Evolutionary conservation across 2,113 vertebrate species (phyloP).

Genomic region (Aspidoscelis tigris): DNA sequence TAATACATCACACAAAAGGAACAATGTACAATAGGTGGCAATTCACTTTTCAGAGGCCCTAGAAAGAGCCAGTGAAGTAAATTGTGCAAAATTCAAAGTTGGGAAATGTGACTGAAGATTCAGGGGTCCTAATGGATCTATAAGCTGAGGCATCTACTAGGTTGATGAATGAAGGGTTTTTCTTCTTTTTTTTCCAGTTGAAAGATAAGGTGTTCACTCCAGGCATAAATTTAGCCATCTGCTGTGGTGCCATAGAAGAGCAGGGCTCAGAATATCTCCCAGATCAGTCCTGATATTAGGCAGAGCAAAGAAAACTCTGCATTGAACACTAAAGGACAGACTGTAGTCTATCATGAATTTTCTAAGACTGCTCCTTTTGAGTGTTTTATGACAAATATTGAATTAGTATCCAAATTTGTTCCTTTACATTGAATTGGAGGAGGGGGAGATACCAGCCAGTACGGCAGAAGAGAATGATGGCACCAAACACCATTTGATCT

Average conservation of each 20-base stretch:
- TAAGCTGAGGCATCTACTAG: not conserved
- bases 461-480: no score
- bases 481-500: no score
- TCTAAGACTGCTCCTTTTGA: no score
- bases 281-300: not conserved
- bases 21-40: not conserved
- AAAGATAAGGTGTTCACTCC: not conserved
- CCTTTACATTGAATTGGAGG: no score
- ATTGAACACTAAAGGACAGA: no score
- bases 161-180: not conserved
- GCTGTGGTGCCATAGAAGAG: not conserved
- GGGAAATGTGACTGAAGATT: constrained; percentile 4
- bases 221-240: not conserved
- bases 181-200: not conserved
- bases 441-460: no score
- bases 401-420: no score
- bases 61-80: constrained; percentile 7
- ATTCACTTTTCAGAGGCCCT: constrained; percentile 1
- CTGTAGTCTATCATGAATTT: no score
- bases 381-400: no score
- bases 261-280: no score
- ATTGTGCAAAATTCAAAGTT: not conserved
- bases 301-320: no score
- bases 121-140: constrained; percentile 1
- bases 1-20: not conserved